A percentile compares a stretch with the other conserved stretches of the same genome.
Conservation (phyloP, 2,888 invertebrate species). For the Enchytraeus crypticus region DNA sequence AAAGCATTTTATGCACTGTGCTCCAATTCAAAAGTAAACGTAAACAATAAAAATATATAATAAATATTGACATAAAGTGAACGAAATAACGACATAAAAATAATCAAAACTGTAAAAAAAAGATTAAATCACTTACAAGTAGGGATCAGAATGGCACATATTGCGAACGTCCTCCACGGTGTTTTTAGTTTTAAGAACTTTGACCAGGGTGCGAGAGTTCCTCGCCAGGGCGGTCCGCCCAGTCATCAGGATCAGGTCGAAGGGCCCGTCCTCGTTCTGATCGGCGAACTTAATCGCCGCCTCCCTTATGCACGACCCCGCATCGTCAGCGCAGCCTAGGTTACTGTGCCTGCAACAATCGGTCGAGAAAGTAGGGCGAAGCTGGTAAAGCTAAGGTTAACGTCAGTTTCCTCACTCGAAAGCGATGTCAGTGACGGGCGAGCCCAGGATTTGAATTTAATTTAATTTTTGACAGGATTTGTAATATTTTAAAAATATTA, state of each 20-base stretch:
- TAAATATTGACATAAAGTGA: too few species aligned
- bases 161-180: neutral
- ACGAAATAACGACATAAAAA: too few species aligned
- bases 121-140: slow-evolving; percentile 5
- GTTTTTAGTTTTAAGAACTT: neutral
- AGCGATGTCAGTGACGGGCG: too few species aligned
- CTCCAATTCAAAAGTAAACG: too few species aligned
- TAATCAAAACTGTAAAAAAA: too few species aligned
- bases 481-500: too few species aligned
- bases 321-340: slow-evolving; percentile 24
- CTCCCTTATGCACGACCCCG: slow-evolving; percentile 19
- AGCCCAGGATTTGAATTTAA: neutral
- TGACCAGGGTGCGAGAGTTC: neutral
- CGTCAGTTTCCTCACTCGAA: too few species aligned
- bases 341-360: slow-evolving; percentile 21
- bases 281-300: slow-evolving; percentile 27
- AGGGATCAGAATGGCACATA: slow-evolving; percentile 1
- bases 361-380: too few species aligned
- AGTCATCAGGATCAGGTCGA: slow-evolving; percentile 25
- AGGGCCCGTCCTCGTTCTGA: slow-evolving; percentile 27
- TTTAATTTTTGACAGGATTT: neutral
- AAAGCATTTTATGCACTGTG: too few species aligned
- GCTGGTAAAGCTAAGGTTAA: too few species aligned
- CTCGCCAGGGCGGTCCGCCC: slow-evolving; percentile 18
- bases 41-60: too few species aligned